Conservation (phyloP, 2,113 vertebrate genomes). For the Limanda limanda region DNA sequence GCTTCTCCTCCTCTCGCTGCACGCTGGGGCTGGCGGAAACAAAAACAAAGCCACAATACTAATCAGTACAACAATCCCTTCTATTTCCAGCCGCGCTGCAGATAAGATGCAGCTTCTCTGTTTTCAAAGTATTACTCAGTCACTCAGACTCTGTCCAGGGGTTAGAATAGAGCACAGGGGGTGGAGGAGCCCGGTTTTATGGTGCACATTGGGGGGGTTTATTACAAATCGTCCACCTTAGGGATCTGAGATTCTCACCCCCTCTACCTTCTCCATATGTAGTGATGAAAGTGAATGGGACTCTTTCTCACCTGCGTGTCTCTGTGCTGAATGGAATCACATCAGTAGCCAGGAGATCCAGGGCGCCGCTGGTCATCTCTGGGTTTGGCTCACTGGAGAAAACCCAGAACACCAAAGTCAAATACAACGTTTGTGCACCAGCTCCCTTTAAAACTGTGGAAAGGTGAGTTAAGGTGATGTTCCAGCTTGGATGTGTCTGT, state of each 20-base stretch:
- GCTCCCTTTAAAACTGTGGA: background rate
- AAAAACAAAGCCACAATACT: conserved; percentile 70
- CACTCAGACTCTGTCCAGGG: conserved; percentile 45
- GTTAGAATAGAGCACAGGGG: conserved; percentile 39
- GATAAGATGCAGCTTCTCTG: conserved; percentile 50
- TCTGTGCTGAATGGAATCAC: conserved; percentile 55
- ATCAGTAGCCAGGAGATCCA: conserved; percentile 65
- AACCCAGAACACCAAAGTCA: conserved; percentile 34
- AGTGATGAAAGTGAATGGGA: conserved; percentile 32
- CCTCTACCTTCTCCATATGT: background rate
- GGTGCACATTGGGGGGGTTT: conserved; percentile 32
- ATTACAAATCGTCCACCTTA: conserved; percentile 21
- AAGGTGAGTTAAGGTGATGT: conserved; percentile 39
- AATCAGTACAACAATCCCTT: conserved; percentile 68
- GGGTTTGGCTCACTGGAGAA: conserved; percentile 48
- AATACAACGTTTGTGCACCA: conserved; percentile 11
- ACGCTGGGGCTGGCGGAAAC: conserved; percentile 55
- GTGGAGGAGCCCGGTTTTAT: conserved; percentile 29
- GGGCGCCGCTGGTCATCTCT: conserved; percentile 34
- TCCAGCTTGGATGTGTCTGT: conserved; percentile 25
- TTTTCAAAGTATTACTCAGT: conserved; percentile 49
- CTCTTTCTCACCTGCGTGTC: conserved; percentile 57
- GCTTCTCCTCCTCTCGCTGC: conserved; percentile 48
- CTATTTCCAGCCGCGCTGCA: conserved; percentile 47
- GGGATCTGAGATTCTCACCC: too few species aligned